Base-by-base conservation (phyloP, 2,797 vertebrate genomes). In the Choloepus didactylus region DNA sequence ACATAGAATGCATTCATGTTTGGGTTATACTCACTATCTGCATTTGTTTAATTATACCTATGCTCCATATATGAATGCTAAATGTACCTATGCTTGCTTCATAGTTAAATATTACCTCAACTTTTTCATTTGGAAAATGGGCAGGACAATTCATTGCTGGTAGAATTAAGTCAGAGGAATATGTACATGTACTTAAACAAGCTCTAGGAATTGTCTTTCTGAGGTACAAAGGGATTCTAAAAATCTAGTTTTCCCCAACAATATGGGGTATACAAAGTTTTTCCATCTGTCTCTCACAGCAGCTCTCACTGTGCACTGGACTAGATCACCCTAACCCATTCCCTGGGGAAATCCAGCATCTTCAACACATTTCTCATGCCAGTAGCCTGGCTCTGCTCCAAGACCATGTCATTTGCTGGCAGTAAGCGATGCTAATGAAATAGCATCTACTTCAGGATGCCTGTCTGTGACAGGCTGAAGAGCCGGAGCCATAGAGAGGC, bases 391-490 rank as follows among this genome's bases (percentile, higher is more conserved):
- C 79, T 79, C 66, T 72, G 31, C 19, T 95, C 83, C 96, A 93
- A 93, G 44, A 41, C 75, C 6, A 23, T 95, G 86, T 66, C 94
- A 96, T 77, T 89, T 93, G 35, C 83, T 87, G 62, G 86, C 91
- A 95, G 56, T 84, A 89, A 97, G 62, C 79, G 75, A 96, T 87
- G 76, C 44, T 95, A 93, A 96, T 91, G 90, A 94, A 97, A 97
- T 76, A 89, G 93, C 93, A 91, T 89, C 94, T 95, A 95, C 93
- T 95, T 96, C 82, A 89, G 76, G 80, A 93, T 86, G 79, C 67
- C 88, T 94, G 60, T 73, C 92, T 44, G 3, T 56, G 70, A 59
- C 3, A 2, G 16, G 38, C n/a, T 76, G 21, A 83, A 92, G n/a
- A 83, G 70, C 89, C 72, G 84, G 59, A 6, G 67, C 6, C 80